These are phyloP conservation scores for Sus scrofa DNA, from an alignment of 2,113 vertebrate genomes.

Conservation along the genomic window DNA sequence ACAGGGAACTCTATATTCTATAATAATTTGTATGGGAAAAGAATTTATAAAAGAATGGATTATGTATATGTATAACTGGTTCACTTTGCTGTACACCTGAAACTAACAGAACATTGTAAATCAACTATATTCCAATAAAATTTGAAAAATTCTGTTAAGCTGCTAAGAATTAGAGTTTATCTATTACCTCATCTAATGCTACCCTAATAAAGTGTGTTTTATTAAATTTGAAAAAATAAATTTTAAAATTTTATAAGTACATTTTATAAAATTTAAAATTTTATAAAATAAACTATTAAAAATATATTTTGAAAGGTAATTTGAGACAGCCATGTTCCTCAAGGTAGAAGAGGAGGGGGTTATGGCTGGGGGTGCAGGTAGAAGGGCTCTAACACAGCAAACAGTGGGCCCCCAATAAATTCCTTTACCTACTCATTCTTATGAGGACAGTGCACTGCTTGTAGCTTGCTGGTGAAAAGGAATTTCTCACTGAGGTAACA, in stretches of 20 bases:
- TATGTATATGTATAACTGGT: no score
- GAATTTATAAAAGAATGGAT: no score
- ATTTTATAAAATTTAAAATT: no score
- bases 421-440: slow-evolving; percentile 34
- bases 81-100: no score
- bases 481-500: not conserved
- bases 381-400: not conserved
- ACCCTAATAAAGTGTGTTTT: not conserved
- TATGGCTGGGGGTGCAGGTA: not conserved
- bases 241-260: no score
- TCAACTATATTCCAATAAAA: no score
- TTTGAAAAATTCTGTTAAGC: not conserved
- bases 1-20: no score
- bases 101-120: no score
- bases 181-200: not conserved
- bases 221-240: no score
- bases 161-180: not conserved
- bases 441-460: not conserved
- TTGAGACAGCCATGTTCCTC: not conserved
- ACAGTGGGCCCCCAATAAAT: not conserved
- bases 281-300: not conserved
- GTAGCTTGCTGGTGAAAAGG: not conserved
- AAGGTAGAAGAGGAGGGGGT: not conserved
- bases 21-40: no score
- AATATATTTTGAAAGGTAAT: slow-evolving; percentile 43